Evolutionary conservation across 2,113 vertebrate species (phyloP), one percentile per base, ranked within the genome.

Genomic region (Alectura lathami): DNA sequence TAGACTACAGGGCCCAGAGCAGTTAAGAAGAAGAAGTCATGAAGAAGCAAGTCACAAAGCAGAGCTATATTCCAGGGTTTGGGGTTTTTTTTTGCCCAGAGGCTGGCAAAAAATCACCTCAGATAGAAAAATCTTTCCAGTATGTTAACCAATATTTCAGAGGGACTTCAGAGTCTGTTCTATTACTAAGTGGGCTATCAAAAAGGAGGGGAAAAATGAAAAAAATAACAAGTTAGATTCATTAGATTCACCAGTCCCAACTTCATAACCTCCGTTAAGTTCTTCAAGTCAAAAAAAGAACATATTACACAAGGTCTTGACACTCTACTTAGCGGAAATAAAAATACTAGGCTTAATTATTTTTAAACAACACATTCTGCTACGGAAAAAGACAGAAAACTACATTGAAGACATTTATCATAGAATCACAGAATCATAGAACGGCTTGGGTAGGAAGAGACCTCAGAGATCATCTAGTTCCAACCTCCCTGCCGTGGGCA

Each of bases 171-270:
- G 51, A 86, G 17, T 73, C 38, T 63, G 48, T 23, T 43, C 16
- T 94, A 38, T 42, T 68, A 81, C 29, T 72, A 64, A 50, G 27
- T 69, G 5, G 47, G 27, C n/a, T 83, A 40, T 27, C 27, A 90
- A 80, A 66, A 47, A 48, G 17, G 45, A 47, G 20, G 17, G 6
- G 8, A 9, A 43, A 75, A 42, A 90, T 14, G 70, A 32, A 56
- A 62, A 54, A 74, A 72, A 51, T 38, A 32, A 18, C 23, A 51
- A 17, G 17, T 16, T 18, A 48, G 23, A 68, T 50, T 56, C 3
- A 53, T 62, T 80, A n/a, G n/a, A n/a, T n/a, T n/a, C n/a, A n/a
- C n/a, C 59, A 43, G 40, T 53, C 40, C 29, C 54, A 96, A 95
- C 51, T 73, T 82, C 27, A 63, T 13, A 47, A 18, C 26, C 36